Base-by-base conservation (phyloP, 53 echinoderm and acorn worm genomes). In the Antedon mediterranea region DNA sequence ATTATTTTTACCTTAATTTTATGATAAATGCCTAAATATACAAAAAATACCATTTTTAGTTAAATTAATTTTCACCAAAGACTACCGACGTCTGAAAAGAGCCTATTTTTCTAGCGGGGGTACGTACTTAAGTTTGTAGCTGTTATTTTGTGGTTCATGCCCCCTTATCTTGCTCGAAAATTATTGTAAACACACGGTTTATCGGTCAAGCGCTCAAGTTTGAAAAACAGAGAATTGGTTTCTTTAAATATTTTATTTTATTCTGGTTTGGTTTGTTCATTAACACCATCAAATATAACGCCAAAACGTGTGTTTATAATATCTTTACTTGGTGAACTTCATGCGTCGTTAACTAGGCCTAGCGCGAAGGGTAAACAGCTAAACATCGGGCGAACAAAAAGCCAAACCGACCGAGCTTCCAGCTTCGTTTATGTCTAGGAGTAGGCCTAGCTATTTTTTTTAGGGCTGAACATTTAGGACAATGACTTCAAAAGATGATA, bases 161-260 rank as follows among this genome's bases (percentile, higher is more conserved):
- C 86, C 86, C 86, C 86, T 86, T 86, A 86, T 86, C 82, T 82
- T 86, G 79, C 82, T 86, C 79, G 72, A 86, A 86, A 86, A 78
- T 74, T 78, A 31, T 41, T 78, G 44, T 31, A 57, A 57, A 57
- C 57, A 57, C 57, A 57, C 9, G 26, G 57, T 57, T 57, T 57
- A 23, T 57, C 57, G 57, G 23, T 26, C 20, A 6, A 26, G 57
- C 57, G 57, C 14, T 57, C 57, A 57, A 57, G 57, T 57, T 57
- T 57, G 57, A 57, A 57, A 57, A 15, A 2, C 23, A 23, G 7
- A 57, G 2, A 57, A 18, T 57, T 57, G 3, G 2, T 2, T 57
- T 57, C 57, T 2, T 57, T 57, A 57, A 57, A 26, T 57, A 57
- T 57, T 57, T 23, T 13, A 2, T 57, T 57, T 23, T 57, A 57